These are phyloP conservation scores for Stratiomys singularior DNA, from an alignment of 2,888 invertebrate species.

Conservation along the genomic window DNA sequence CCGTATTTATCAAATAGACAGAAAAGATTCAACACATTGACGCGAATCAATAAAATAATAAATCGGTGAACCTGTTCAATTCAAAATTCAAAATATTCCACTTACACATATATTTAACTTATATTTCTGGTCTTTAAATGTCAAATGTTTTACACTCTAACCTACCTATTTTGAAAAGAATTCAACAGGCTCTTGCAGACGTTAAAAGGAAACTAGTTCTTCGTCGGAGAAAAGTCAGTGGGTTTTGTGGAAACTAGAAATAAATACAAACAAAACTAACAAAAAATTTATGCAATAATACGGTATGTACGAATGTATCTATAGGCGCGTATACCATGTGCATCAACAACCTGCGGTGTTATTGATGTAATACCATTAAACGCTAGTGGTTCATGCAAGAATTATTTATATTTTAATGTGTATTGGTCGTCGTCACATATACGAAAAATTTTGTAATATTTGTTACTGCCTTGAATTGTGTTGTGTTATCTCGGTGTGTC, in stretches of 20 bases:
- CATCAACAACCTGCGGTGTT: background rate
- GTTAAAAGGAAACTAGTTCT: background rate
- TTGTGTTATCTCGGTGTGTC: background rate
- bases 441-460: conserved; percentile 36
- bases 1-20: too few species aligned
- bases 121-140: too few species aligned
- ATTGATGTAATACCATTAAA: conserved; percentile 29
- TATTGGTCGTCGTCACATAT: background rate
- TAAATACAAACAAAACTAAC: background rate
- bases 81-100: too few species aligned
- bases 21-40: too few species aligned
- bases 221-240: background rate
- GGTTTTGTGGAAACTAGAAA: background rate
- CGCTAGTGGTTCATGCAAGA: conserved; percentile 4
- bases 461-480: background rate
- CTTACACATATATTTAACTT: too few species aligned
- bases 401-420: conserved; percentile 16
- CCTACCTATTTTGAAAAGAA: too few species aligned
- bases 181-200: too few species aligned
- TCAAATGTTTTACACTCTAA: too few species aligned
- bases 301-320: background rate
- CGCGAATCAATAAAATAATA: too few species aligned
- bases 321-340: background rate
- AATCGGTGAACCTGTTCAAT: too few species aligned
- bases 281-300: conserved; percentile 1